These are phyloP conservation scores for Cantharis nigra DNA, from an alignment of 2,888 invertebrate species.

Conservation along the genomic window DNA sequence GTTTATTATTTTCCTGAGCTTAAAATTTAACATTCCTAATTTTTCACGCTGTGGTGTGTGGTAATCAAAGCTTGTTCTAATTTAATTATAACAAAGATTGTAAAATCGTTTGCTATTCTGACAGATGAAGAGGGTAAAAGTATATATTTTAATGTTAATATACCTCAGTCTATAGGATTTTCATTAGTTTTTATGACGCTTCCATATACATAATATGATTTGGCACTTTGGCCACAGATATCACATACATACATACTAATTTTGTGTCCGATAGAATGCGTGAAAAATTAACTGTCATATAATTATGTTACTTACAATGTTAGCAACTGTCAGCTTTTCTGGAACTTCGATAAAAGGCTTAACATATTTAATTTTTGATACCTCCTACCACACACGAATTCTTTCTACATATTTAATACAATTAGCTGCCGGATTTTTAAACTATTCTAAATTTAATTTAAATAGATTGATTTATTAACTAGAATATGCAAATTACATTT, in stretches of 20 bases:
- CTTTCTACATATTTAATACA: conserved; percentile 4
- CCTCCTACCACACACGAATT: conserved; percentile 13
- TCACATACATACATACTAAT: conserved; percentile 5
- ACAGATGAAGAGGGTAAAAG: conserved; percentile 38
- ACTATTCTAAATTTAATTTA: neutral
- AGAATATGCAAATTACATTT: neutral
- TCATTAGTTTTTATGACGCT: conserved; percentile 28
- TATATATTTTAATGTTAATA: conserved; percentile 23
- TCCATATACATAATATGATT: conserved; percentile 11
- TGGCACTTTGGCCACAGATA: conserved; percentile 11
- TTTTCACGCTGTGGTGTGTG: conserved; percentile 50
- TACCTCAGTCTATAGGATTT: conserved; percentile 22
- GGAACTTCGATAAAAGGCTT: conserved; percentile 15
- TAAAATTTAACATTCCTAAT: conserved; percentile 45
- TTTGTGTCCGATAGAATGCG: conserved; percentile 31
- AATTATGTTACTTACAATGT: conserved; percentile 18
- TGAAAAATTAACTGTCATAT: conserved; percentile 35
- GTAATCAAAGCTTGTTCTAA: conserved; percentile 45
- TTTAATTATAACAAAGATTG: conserved; percentile 46
- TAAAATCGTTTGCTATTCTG: conserved; percentile 34
- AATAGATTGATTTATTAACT: neutral
- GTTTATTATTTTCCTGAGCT: conserved; percentile 19
- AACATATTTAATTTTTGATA: conserved; percentile 18
- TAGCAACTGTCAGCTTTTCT: conserved; percentile 19
- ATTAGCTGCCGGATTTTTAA: conserved; percentile 7